Percentiles rank a stretch among this genome's conserved stretches.
Conservation (phyloP, 2,113 vertebrate genomes). For the Macrotus californicus region DNA sequence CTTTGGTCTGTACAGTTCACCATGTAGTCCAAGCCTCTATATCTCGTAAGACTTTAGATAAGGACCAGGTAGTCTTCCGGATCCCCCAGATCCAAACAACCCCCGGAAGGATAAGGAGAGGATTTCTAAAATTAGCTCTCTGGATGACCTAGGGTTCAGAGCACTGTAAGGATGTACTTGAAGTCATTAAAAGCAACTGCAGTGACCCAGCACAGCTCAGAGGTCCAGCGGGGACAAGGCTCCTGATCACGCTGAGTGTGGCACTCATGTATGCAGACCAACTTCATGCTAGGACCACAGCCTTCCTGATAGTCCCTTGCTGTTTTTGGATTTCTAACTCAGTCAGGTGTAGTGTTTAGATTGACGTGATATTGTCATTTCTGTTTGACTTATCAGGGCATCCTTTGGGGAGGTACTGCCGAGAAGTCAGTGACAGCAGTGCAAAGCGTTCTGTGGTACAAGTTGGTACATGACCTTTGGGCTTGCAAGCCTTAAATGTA, state of each 20-base stretch:
- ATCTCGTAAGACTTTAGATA: neutral
- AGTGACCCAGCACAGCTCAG: neutral
- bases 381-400: conserved; percentile 28
- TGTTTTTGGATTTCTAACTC: conserved; percentile 42
- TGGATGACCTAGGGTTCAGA: neutral
- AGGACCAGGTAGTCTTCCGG: neutral
- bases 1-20: neutral
- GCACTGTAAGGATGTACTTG: neutral
- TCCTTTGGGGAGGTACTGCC: conserved; percentile 22
- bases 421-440: conserved; percentile 35
- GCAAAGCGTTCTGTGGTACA: neutral
- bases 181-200: neutral
- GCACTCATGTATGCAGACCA: neutral
- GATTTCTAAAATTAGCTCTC: neutral
- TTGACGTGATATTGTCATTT: conserved; percentile 10
- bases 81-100: neutral
- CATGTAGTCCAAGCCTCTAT: neutral
- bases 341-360: neutral
- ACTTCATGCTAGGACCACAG: neutral
- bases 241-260: neutral
- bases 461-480: conserved; percentile 53
- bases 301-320: neutral
- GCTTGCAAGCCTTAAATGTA: conserved; percentile 51
- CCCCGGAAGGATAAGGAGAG: neutral
- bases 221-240: neutral